Percentiles rank a stretch among this genome's conserved stretches.
Evolutionary conservation across 2,797 vertebrate species (phyloP).

Genomic region (Coccyzus lansbergi): DNA sequence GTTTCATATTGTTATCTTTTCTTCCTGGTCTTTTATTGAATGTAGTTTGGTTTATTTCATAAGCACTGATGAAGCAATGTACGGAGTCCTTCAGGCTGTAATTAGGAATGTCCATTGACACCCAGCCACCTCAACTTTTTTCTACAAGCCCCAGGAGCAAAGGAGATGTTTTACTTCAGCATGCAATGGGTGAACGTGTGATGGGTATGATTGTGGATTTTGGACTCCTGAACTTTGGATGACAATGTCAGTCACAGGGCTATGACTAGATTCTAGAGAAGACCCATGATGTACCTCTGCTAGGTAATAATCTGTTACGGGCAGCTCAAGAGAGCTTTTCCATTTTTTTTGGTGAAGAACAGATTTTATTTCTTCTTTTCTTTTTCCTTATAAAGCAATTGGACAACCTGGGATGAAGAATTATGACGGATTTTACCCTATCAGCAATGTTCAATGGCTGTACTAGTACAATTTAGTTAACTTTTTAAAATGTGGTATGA

Average conservation of each 20-base stretch:
- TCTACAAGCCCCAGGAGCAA: neutral
- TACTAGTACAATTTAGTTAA: neutral
- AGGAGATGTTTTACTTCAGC: neutral
- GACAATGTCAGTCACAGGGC: neutral
- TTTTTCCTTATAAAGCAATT: neutral
- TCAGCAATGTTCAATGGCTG: neutral
- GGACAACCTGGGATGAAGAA: neutral
- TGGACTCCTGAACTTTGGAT: neutral
- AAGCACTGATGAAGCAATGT: neutral
- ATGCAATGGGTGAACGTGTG: accelerated
- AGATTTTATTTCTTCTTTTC: neutral
- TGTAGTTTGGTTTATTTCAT: neutral
- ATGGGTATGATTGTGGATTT: neutral
- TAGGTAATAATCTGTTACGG: neutral
- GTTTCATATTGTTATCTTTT: neutral
- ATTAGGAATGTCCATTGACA: neutral
- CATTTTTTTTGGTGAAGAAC: neutral
- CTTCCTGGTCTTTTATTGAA: neutral
- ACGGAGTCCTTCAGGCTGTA: neutral
- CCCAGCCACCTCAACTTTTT: neutral
- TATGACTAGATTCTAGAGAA: neutral
- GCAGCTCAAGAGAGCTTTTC: neutral
- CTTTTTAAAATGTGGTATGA: neutral
- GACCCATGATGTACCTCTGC: neutral
- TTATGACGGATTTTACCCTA: neutral